Evolutionary conservation across 2,797 vertebrate species (phyloP), one percentile per base, ranked within the genome.

Genomic region (Gymnoscopelus braueri): DNA sequence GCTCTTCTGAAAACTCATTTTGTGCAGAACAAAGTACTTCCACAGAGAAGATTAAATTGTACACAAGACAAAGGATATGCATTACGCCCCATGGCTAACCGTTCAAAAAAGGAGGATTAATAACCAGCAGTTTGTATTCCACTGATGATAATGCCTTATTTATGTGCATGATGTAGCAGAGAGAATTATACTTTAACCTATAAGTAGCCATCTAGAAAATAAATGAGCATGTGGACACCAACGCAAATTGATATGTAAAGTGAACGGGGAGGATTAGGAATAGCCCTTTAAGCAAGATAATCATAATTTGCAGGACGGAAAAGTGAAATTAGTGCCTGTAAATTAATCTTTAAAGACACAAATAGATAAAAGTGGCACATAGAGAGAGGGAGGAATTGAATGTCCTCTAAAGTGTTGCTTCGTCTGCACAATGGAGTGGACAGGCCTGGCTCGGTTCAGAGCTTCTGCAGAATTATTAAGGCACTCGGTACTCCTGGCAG

Each of bases 111-210:
- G 7, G 26, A 63, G 39, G 63, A 55, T 65, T 13, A 65, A 57
- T 50, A 62, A 48, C 23, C 15, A 15, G 13, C 48, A 8, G 61
- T 48, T 57, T 55, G 60, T 12, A 51, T 53, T 52, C 47, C 19
- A 13, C 47, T 23, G 60, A 64, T 47, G 57, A 68, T 58, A 57
- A 55, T 35, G 48, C 65, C 12, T 51, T 60, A 58, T 56, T 66
- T 63, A 47, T 52, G 64, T 23, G 24, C 39, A n/a, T 50, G 60
- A 69, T 52, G 69, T 35, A 65, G 51, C n/a, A 3, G 15, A 32
- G 32, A n/a, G 35, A 59, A 63, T 53, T 63, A 11, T 49, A 48
- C 58, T 63, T 68, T 68, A 29, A 57, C 65, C 60, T 74, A 63
- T 29, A 47, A 68, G 63, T 53, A 49, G 54, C 29, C 49, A 62